Evolutionary conservation across 2,888 invertebrate genomes (phyloP), one percentile per base, ranked within the genome.

Genomic region (Peribatodes rhomboidaria): DNA sequence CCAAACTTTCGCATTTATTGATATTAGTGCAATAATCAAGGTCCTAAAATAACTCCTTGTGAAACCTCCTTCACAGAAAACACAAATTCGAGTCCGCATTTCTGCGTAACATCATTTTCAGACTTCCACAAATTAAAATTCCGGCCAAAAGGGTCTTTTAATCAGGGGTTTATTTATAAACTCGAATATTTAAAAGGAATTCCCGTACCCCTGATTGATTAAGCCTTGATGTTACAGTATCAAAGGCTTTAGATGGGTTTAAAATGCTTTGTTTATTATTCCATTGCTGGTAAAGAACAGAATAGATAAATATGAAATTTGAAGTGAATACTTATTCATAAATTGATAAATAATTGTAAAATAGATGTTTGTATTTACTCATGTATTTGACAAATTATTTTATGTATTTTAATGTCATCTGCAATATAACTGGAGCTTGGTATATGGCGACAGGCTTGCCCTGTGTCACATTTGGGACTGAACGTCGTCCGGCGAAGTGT

Each of bases 161-260:
- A 55, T 55, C 44, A 42, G 10, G 44, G 55, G 33, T 44, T 54
- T 50, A 55, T 55, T 55, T 55, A 55, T 44, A 20, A 44, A 35
- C 44, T 55, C 42, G 18, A 33, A 55, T 55, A 55, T 55, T 55
- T 55, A 55, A 55, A 55, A 44, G 44, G 55, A 55, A 55, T 55
- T 46, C 35, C 20, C 33, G 31, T 55, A 35, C 44, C 44, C 33
- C 42, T 55, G 55, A 55, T 55, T 42, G 42, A 55, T 27, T 44
- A 55, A 55, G 31, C 18, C 44, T 42, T 55, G 44, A 20, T 42
- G 33, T 46, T 46, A 55, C 55, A 35, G 44, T 44, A 55, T 55
- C 42, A 55, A 55, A 55, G 42, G 55, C 44, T 35, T 55, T 46
- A 14, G 55, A 33, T 55, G 6, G 10, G 20, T 39, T 53, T 27